Percentiles rank a stretch among this genome's conserved stretches.
Conservation (phyloP, 2,888 invertebrate genomes). For the Dicycla oo region DNA sequence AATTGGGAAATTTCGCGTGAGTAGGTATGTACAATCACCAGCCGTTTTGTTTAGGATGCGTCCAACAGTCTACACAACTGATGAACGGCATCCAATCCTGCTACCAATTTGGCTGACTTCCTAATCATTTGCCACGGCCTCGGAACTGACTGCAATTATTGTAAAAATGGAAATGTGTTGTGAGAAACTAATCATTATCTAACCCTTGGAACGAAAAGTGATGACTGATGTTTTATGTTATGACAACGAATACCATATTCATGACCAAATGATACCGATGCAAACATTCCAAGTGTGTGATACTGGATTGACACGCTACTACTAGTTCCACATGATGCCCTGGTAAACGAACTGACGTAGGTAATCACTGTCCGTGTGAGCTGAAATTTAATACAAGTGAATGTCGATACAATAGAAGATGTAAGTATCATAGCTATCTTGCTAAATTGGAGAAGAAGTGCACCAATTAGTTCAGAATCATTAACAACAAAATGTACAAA, state of each 20-base stretch:
- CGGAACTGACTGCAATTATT: not conserved
- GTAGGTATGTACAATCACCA: not conserved
- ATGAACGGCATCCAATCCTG: too few relatives aligned
- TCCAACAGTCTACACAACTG: too few relatives aligned
- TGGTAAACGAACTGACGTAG: not conserved
- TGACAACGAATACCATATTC: not conserved
- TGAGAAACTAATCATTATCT: not conserved
- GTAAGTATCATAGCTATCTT: conserved; percentile 11
- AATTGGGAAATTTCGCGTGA: conserved; percentile 20
- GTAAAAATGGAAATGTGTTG: not conserved
- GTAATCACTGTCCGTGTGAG: not conserved
- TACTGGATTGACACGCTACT: too few relatives aligned
- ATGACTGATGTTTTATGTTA: not conserved
- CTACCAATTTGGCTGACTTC: too few relatives aligned
- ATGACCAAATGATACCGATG: not conserved
- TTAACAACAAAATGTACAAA: conserved; percentile 28
- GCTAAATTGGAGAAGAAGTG: conserved; percentile 13
- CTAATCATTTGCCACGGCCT: too few relatives aligned
- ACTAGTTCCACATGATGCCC: not conserved
- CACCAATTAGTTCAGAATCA: conserved; percentile 29
- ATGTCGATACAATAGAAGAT: conserved; percentile 8
- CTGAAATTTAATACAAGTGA: not conserved
- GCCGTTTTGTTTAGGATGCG: too few relatives aligned
- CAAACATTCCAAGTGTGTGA: not conserved
- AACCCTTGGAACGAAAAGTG: not conserved